A percentile compares a stretch with the other conserved stretches of the same genome.
These are phyloP conservation scores for Zophobas atratus DNA, from an alignment of 1,140 invertebrate genomes.

Conservation along the genomic window DNA sequence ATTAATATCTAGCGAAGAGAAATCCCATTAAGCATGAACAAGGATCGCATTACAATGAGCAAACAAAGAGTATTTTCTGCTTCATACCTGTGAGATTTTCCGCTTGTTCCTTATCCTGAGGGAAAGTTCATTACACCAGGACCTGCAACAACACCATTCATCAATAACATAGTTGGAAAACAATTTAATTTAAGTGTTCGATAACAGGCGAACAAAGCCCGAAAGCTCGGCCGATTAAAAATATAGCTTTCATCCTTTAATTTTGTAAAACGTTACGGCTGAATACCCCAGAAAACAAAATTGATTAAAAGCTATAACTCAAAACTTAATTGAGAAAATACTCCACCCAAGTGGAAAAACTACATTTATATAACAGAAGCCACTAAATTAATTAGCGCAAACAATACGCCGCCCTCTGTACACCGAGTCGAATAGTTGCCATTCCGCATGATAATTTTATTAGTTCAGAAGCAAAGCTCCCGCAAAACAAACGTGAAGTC, in stretches of 20 bases:
- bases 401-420: not conserved
- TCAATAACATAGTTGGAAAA: not conserved
- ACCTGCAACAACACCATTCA: not conserved
- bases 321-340: not conserved
- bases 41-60: not conserved
- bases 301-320: not conserved
- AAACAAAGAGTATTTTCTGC: not conserved
- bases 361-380: not conserved
- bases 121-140: conserved; percentile 9
- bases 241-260: conserved; percentile 1
- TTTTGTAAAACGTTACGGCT: not conserved
- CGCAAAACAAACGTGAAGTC: not conserved
- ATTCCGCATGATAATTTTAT: not conserved
- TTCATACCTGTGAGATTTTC: conserved; percentile 3
- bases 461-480: not conserved
- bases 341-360: not conserved
- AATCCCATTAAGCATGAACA: not conserved
- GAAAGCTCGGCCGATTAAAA: not conserved
- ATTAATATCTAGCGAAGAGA: not conserved
- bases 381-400: not conserved
- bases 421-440: not conserved
- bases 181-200: not conserved
- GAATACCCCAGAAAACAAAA: not conserved
- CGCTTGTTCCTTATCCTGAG: not conserved
- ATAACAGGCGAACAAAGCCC: not conserved